Evolutionary conservation across 2,888 invertebrate species (phyloP).

Genomic region (Drosophila merina): DNA sequence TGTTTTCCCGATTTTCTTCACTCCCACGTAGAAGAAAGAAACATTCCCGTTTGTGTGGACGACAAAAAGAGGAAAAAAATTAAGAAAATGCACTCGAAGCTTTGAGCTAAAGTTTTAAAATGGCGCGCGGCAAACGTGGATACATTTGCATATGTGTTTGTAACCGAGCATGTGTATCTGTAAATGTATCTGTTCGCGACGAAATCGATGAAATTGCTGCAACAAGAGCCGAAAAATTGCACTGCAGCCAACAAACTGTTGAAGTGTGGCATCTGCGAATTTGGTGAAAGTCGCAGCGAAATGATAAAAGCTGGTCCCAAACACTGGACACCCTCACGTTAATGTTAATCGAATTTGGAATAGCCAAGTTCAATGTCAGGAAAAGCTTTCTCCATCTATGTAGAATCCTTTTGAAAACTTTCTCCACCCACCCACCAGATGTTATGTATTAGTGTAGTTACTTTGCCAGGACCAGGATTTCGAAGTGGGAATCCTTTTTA

Average conservation of each 20-base stretch:
- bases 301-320: conserved; percentile 10
- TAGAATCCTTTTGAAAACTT: conserved; percentile 20
- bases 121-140: conserved; percentile 54
- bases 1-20: conserved; percentile 32
- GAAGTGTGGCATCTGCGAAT: conserved; percentile 54
- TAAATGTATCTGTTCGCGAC: conserved; percentile 23
- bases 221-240: conserved; percentile 12
- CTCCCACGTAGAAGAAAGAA: conserved; percentile 17
- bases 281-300: conserved; percentile 51
- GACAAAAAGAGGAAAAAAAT: conserved; percentile 31
- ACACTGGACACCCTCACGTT: conserved; percentile 27
- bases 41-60: neutral
- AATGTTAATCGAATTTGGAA: conserved; percentile 33
- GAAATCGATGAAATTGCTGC: conserved; percentile 36
- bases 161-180: conserved; percentile 8
- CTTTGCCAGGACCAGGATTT: neutral
- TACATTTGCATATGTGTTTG: conserved; percentile 7
- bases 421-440: conserved; percentile 12
- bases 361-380: conserved; percentile 77
- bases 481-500: no score
- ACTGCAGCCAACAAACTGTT: conserved; percentile 56
- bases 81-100: conserved; percentile 52
- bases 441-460: neutral
- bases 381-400: conserved; percentile 37
- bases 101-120: conserved; percentile 70